Evolutionary conservation across 2,113 vertebrate genomes (phyloP).

Genomic region (Todiramphus chloris): DNA sequence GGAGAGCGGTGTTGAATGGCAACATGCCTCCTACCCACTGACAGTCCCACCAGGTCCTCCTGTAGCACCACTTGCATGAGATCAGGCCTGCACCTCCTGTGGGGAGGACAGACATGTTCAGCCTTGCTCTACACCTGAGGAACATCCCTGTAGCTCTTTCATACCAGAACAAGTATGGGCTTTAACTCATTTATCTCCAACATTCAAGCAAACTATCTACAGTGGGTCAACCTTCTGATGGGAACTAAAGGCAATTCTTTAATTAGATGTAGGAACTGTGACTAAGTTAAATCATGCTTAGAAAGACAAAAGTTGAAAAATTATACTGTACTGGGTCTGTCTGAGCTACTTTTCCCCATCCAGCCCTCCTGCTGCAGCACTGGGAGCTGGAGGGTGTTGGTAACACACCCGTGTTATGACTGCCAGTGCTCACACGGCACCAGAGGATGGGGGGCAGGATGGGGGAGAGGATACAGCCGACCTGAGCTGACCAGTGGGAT

Average conservation of each 20-base stretch:
- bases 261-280: slow-evolving; percentile 50
- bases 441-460: no score
- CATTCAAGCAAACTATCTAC: background rate
- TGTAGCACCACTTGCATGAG: accelerated
- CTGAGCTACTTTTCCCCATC: no score
- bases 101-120: background rate
- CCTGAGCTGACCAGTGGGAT: no score
- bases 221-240: background rate
- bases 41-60: background rate
- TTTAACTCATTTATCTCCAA: background rate
- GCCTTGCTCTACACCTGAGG: background rate
- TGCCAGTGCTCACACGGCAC: no score
- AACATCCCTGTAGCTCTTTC: background rate
- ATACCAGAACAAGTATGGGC: accelerated
- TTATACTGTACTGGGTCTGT: no score
- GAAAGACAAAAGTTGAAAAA: slow-evolving; percentile 44
- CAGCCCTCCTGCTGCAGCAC: no score
- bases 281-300: slow-evolving; percentile 55
- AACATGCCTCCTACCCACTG: background rate
- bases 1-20: background rate
- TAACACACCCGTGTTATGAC: no score
- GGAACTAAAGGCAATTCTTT: slow-evolving; percentile 19
- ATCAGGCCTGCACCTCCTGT: accelerated
- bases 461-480: no score
- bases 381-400: no score